Evolutionary conservation across 2,888 invertebrate genomes (phyloP).

Genomic region (Ctenicera cuprea): DNA sequence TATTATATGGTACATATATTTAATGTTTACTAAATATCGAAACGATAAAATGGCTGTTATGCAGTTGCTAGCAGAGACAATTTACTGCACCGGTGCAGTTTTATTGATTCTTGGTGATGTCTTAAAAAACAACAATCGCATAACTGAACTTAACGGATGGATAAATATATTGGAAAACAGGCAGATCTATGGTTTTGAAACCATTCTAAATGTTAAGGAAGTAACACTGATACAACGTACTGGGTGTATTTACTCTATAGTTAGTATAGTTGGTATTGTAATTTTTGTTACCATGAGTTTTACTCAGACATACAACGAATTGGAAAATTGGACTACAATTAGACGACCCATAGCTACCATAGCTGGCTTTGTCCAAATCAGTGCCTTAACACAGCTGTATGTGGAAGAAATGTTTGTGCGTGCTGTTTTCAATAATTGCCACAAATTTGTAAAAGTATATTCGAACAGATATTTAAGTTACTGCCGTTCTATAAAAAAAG

Average conservation of each 20-base stretch:
- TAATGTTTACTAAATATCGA: neutral
- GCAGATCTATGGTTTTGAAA: neutral
- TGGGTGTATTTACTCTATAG: neutral
- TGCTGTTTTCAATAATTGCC: neutral
- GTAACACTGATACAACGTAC: neutral
- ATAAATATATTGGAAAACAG: neutral
- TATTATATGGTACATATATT: neutral
- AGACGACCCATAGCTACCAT: conserved; percentile 21
- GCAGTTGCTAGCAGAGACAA: neutral
- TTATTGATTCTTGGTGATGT: neutral
- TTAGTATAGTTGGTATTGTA: neutral
- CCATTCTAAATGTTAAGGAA: neutral
- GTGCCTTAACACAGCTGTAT: conserved; percentile 2
- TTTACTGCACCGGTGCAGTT: neutral
- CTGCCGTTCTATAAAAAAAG: neutral
- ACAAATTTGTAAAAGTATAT: neutral
- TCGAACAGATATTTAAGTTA: neutral
- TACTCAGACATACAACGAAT: conserved; percentile 6
- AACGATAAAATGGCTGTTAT: neutral
- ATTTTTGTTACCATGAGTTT: neutral
- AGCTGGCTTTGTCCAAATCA: conserved; percentile 16
- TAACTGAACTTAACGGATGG: neutral
- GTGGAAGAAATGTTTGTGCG: conserved; percentile 14
- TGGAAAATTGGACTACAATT: conserved; percentile 19
- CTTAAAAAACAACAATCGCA: neutral